These are phyloP conservation scores for western clawed frog (Xenopus tropicalis) DNA, from an alignment of 2,113 vertebrate species.

Conservation along the genomic window UCB_Xtro_10.0 CM004444.2:6520001-6520500, in stretches of 20 bases:
- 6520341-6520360: background rate
- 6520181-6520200: slow-evolving; percentile 23
- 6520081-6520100: slow-evolving; percentile 21
- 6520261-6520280: slow-evolving; percentile 2
- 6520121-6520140: slow-evolving; percentile 29
- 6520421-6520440: no score
- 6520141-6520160: slow-evolving; percentile 11
- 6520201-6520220: no score
- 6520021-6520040: slow-evolving; percentile 17
- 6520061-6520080: slow-evolving; percentile 28
- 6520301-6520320: slow-evolving; percentile 22
- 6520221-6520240: slow-evolving; percentile 38
- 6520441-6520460: no score
- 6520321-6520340: background rate
- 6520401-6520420: no score
- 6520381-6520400: background rate
- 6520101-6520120: slow-evolving; percentile 35
- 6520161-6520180: slow-evolving; percentile 3
- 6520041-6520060: slow-evolving; percentile 4
- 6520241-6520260: slow-evolving; percentile 19
- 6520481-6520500: no score
- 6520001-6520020: background rate
- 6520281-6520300: background rate
- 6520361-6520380: background rate
- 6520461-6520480: no score